Percentiles rank a stretch among this genome's conserved stretches.
Conservation (phyloP, 2,888 invertebrate genomes). For the Caenorhabditis plicata region DNA sequence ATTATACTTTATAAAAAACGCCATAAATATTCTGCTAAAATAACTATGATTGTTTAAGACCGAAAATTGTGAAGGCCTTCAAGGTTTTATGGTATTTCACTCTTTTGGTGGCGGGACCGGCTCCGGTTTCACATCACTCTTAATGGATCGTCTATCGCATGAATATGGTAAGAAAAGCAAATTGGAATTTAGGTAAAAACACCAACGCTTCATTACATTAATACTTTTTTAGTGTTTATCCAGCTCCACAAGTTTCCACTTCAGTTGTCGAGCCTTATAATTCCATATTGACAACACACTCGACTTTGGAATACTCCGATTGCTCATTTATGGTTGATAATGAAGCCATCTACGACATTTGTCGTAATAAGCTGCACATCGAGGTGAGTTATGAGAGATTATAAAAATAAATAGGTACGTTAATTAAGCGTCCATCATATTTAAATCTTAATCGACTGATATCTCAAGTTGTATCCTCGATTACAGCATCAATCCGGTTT, state of each 20-base stretch:
- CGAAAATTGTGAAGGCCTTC: conserved; percentile 78
- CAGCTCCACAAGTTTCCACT: conserved; percentile 74
- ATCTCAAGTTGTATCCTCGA: conserved; percentile 79
- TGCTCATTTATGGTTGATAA: conserved; percentile 94
- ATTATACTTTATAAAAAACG: no score
- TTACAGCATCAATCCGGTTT: conserved; percentile 73
- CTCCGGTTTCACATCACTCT: conserved; percentile 82
- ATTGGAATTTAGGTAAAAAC: conserved; percentile 73
- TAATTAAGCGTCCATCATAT: conserved; percentile 75
- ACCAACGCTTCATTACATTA: not conserved
- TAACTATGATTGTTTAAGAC: conserved; percentile 62
- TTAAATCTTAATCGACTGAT: conserved; percentile 89
- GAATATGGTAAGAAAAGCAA: conserved; percentile 86
- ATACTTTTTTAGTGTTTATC: conserved; percentile 41
- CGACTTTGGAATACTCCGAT: conserved; percentile 87
- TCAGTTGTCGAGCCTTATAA: conserved; percentile 95
- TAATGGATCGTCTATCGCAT: conserved; percentile 81
- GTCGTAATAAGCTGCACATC: conserved; percentile 76
- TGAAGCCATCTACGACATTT: conserved; percentile 88
- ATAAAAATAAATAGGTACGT: conserved; percentile 1
- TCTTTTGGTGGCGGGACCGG: conserved; percentile 79
- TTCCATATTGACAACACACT: conserved; percentile 90
- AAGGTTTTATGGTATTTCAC: conserved; percentile 72
- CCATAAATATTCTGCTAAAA: not conserved
- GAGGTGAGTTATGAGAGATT: conserved; percentile 31